A percentile compares a stretch with the other conserved stretches of the same genome.
Conservation (phyloP, 92 coral and sea anemone genomes). For the Epizoanthus illoricatus region DNA sequence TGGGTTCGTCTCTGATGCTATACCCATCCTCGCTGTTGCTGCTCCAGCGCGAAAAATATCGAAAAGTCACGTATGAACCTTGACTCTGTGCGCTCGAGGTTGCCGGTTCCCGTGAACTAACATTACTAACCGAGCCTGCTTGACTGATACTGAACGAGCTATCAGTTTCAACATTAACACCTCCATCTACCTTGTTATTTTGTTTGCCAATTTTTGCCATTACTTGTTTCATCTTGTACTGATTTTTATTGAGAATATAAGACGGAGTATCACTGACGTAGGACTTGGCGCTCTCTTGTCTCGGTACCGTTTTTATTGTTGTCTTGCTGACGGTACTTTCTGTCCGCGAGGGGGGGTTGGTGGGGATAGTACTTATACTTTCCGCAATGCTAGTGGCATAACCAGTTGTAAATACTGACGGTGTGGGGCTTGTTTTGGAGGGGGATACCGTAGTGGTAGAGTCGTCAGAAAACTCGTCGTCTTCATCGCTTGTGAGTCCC, state of each 20-base stretch:
- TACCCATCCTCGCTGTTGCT: slow-evolving; percentile 24
- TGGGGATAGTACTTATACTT: slow-evolving; percentile 28
- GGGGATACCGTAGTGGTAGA: background rate
- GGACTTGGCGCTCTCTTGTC: slow-evolving; percentile 14
- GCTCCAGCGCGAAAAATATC: slow-evolving; percentile 9
- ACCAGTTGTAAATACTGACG: slow-evolving; percentile 18
- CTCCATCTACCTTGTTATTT: background rate
- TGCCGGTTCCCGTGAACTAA: background rate
- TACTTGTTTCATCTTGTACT: slow-evolving; percentile 29
- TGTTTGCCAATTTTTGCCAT: background rate
- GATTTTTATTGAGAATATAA: slow-evolving; percentile 31
- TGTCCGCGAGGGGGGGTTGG: slow-evolving; percentile 23
- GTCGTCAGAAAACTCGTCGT: slow-evolving; percentile 23
- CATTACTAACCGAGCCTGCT: background rate
- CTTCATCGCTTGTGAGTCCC: slow-evolving; percentile 4
- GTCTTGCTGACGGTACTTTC: background rate
- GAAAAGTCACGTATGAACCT: slow-evolving; percentile 31
- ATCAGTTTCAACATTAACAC: background rate
- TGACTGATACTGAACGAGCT: slow-evolving; percentile 21
- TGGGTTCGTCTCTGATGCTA: slow-evolving; percentile 27
- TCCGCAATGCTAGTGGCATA: slow-evolving; percentile 25
- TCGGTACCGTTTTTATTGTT: background rate
- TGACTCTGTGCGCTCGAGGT: slow-evolving; percentile 21
- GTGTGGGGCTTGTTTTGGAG: slow-evolving; percentile 4
- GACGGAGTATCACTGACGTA: slow-evolving; percentile 30